These are phyloP conservation scores for Euwallacea fornicatus DNA, from an alignment of 1,140 invertebrate species.

Conservation along the genomic window DNA sequence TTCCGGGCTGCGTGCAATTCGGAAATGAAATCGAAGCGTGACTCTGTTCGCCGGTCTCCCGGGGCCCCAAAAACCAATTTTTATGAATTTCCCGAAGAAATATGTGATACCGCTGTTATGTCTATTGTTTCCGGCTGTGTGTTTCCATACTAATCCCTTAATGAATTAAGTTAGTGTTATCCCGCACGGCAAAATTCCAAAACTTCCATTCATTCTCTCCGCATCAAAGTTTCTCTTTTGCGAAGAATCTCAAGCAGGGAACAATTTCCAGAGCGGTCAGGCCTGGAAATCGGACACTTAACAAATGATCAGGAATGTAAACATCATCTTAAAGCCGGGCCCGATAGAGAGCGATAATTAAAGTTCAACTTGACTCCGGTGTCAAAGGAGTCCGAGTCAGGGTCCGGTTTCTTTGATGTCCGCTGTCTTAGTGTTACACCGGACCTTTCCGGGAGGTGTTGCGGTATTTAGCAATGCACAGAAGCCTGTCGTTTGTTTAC, in stretches of 20 bases:
- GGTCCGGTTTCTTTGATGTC: constrained; percentile 52
- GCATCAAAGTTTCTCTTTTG: not conserved
- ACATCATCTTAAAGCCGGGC: constrained; percentile 49
- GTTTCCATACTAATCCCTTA: not conserved
- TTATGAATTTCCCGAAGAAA: constrained; percentile 12
- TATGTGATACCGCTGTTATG: not conserved
- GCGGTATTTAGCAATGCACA: constrained; percentile 52
- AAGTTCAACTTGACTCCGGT: constrained; percentile 51
- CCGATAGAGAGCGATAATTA: constrained; percentile 52
- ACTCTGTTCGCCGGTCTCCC: constrained; percentile 10
- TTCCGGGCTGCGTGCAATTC: constrained; percentile 23
- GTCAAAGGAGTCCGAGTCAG: constrained; percentile 51
- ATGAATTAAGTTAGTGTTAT: constrained; percentile 16
- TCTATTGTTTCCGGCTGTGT: not conserved
- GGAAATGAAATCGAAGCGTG: constrained; percentile 31
- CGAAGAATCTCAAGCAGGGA: not conserved
- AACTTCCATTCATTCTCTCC: not conserved
- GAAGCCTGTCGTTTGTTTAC: constrained; percentile 42
- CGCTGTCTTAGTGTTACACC: constrained; percentile 52
- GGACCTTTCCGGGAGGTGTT: constrained; percentile 47
- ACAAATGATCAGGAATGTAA: constrained; percentile 43
- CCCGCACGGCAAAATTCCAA: not conserved
- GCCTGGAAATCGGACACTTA: constrained; percentile 37
- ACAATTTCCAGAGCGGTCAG: constrained; percentile 19
- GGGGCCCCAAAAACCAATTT: constrained; percentile 13